Evolutionary conservation across 2,797 vertebrate species (phyloP), one percentile per base, ranked within the genome.

Genomic region (Orestias chungarensis): DNA sequence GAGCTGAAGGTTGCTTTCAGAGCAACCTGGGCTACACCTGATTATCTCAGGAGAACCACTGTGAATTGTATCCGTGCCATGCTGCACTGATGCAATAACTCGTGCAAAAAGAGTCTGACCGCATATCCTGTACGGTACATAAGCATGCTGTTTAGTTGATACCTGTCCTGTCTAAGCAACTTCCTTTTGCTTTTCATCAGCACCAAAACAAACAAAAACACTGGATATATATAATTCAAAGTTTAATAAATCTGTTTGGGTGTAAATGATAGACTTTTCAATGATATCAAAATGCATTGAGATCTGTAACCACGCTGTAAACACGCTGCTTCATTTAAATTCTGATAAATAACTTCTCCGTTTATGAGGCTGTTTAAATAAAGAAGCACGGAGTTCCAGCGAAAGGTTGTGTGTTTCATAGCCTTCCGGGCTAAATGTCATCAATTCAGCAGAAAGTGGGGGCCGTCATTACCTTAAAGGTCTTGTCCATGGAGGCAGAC

Each of bases 401-500:
- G 18, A 10, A 47, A 6, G 38, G 52, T 66, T 3, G 14, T 10
- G 25, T 65, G 3, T 61, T 52, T 64, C 18, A 49, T 10, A 35
- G 18, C 40, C 47, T 55, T 20, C 43, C 27, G 38, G 6, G 2
- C 1, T 23, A 47, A 66, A 20, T 27, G 52, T 50, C 43, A 44
- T 79, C 14, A 65, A 73, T 70, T 67, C 23, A 78, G 25, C 52
- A 71, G 72, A 14, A n/a, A 44, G 62, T 11, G 12, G 35, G 40
- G 27, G 54, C 27, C 27, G n/a, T 25, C 35, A 44, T 85, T 95
- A 99, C 97, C 97, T 98, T 99, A 74, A 96, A 78, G 25, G 96
- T 97, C 84, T 95, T 96, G 88, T 99, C 98, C 97, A 99, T 98
- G 57, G 98, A 99, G 7, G 96, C 93, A 0, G 98, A 97, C 69